Evolutionary conservation across 2,888 invertebrate genomes (phyloP), one percentile per base, ranked within the genome.

Genomic region (Torymus aiolomorphi): DNA sequence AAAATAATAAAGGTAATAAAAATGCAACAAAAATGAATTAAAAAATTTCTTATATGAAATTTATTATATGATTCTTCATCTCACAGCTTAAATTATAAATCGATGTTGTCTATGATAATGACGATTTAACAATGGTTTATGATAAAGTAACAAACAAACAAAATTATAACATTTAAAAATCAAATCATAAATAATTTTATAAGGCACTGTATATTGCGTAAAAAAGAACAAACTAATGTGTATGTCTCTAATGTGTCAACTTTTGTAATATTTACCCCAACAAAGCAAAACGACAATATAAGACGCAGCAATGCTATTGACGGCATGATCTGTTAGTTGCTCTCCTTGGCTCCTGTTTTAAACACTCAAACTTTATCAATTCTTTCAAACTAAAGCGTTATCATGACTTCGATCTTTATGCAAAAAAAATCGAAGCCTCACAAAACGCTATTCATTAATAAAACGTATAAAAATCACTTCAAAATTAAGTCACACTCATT

Each of bases 261-360:
- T 76, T n/a, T 71, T 52, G 24, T 85, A 87, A 89, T 90, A 90
- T 90, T 90, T 90, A 90, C 90, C 90, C 89, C 88, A 88, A 86
- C 86, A 78, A 88, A 89, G 89, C 88, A 89, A 90, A 89, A 89
- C 86, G 88, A 89, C 86, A 89, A 87, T 87, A 89, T 87, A 89
- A 89, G 88, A 88, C 85, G 89, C 87, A 88, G 89, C 89, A 88
- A 89, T 89, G 87, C 88, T 88, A 88, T 74, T 88, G 89, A 86
- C 86, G 89, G 87, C 90, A 87, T 85, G 87, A 85, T 72, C 88
- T 88, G 90, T 90, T 90, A 90, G 87, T 90, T 88, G 89, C 88
- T 90, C 87, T 90, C 87, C 89, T 88, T 87, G 84, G 88, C 87
- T 89, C 90, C 90, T 90, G 89, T 87, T 85, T 87, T 85, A 89